phyloP scores from a whole-genome alignment of 2,888 invertebrate genomes.

The Drosophila anomalata region DNA sequence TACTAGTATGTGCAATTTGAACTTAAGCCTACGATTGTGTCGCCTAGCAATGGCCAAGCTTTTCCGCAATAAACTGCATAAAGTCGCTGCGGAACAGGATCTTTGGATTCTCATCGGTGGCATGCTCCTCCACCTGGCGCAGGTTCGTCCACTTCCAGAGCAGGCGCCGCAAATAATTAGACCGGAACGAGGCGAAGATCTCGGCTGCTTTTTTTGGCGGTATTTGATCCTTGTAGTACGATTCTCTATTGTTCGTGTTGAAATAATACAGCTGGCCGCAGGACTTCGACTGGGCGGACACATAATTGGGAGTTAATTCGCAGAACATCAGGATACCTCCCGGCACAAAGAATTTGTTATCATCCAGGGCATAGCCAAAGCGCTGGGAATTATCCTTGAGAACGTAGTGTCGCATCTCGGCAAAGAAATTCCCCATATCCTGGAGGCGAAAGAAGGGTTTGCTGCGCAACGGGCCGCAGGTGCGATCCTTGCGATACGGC shows the following conservation, averaged over 20 bases:
- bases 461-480: constrained; percentile 73
- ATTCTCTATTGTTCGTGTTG: constrained; percentile 58
- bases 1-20: constrained; percentile 4
- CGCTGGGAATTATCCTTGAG: constrained; percentile 81
- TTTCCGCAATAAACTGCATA: constrained; percentile 63
- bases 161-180: constrained; percentile 74
- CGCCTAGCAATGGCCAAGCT: constrained; percentile 39
- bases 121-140: constrained; percentile 79
- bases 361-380: constrained; percentile 79
- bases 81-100: constrained; percentile 77
- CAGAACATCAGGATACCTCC: constrained; percentile 82
- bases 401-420: constrained; percentile 77
- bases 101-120: constrained; percentile 60
- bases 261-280: constrained; percentile 78
- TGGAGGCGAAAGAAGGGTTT: constrained; percentile 77
- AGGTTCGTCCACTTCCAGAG: constrained; percentile 83
- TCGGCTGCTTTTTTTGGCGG: constrained; percentile 50
- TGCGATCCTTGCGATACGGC: constrained; percentile 77
- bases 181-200: constrained; percentile 81
- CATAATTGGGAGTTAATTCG: constrained; percentile 73
- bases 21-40: constrained; percentile 9
- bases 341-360: constrained; percentile 82
- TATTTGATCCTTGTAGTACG: constrained; percentile 67
- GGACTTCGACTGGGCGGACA: constrained; percentile 73
- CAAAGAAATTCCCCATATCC: constrained; percentile 79